Conservation (phyloP, 2,113 vertebrate genomes). For the Pseudolaguvia tuberculata region DNA sequence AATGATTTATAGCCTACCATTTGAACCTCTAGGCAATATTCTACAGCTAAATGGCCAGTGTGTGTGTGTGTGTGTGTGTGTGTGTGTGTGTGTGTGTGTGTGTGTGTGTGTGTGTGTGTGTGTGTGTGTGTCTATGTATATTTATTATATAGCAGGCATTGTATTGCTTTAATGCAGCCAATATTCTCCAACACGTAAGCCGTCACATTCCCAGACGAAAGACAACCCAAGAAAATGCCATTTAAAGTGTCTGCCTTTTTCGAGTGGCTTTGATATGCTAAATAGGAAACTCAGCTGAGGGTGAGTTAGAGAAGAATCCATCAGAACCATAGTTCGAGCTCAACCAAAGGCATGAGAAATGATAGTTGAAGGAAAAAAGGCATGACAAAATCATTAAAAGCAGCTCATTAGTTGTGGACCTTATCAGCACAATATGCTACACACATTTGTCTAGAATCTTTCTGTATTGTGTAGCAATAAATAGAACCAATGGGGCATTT, state of each 20-base stretch:
- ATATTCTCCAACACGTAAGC: conserved; percentile 58
- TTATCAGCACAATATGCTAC: too few relatives aligned
- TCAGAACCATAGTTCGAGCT: conserved; percentile 53
- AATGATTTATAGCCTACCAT: not conserved
- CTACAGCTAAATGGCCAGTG: conserved; percentile 39
- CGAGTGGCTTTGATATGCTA: conserved; percentile 66
- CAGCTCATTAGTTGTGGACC: too few relatives aligned
- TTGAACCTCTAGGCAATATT: conserved; percentile 6
- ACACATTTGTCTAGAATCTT: too few relatives aligned
- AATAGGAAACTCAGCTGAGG: conserved; percentile 57
- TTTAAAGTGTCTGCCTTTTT: conserved; percentile 65
- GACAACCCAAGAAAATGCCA: conserved; percentile 54
- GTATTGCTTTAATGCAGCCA: conserved; percentile 46
- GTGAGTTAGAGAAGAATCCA: conserved; percentile 56
- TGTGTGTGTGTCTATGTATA: not conserved
- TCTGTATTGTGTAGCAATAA: too few relatives aligned
- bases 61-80: not conserved
- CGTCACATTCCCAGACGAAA: conserved; percentile 61
- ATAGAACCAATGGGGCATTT: too few relatives aligned
- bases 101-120: not conserved
- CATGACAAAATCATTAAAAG: too few relatives aligned
- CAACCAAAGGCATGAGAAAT: not conserved
- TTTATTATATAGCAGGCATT: conserved; percentile 17
- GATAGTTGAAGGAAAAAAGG: too few relatives aligned
- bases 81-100: not conserved